Evolutionary conservation across 2,888 invertebrate genomes (phyloP), one percentile per base, ranked within the genome.

Genomic region (Aphidius colemani): DNA sequence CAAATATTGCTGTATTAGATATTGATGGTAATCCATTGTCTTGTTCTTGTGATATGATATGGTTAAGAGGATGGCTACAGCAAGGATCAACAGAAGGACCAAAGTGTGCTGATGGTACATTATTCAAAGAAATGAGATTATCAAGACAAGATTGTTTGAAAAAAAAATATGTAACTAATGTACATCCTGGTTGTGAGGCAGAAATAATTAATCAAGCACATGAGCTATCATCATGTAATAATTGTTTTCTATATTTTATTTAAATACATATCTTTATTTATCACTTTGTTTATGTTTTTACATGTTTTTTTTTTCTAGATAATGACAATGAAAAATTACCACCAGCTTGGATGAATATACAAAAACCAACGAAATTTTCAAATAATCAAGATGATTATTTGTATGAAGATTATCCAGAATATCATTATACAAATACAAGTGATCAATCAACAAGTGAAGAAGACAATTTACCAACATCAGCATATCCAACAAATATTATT

Each of bases 21-120:
- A 88, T 95, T 66, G 92, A 94, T 80, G 94, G 94, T 44, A 95
- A 95, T 83, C 95, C 95, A 1, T 83, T 95, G 67, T 85, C 88
- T 30, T 95, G 95, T 78, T 89, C 92, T 57, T 95, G 95, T 76
- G 89, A 89, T 68, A 86, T 93, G 80, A 85, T 92, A 61, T 95
- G 95, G 95, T 83, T 95, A 3, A 88, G 92, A 72, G 90, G 89
- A 4, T 94, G 94, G 94, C 82, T 94, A 40, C 88, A 89, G 67
- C 92, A 93, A 79, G 88, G 90, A 0, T 88, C 89, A 39, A 85
- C 88, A 4, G 86, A 89, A 7, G 93, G 93, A 4, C 94, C 94
- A 6, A 87, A 88, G 75, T 94, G 94, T 78, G 86, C 88, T 40
- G 93, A 94, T 75, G 94, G 94, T 0, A 88, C 89, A 13, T 85